Percentiles rank a stretch among this genome's conserved stretches.
Conservation (phyloP, 2,888 invertebrate species). For the Mongoloraphidia duomilia region DNA sequence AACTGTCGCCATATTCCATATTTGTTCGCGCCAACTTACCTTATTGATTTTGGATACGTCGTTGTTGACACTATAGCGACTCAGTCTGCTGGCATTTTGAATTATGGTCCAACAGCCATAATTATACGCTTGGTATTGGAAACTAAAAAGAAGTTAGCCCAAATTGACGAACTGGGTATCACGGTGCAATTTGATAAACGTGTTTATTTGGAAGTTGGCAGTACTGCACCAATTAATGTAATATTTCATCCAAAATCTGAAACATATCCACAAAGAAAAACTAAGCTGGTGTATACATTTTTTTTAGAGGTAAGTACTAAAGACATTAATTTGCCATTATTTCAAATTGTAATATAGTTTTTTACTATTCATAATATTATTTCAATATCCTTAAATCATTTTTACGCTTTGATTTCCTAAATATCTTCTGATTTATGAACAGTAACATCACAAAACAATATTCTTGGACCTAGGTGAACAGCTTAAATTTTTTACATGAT, state of each 20-base stretch:
- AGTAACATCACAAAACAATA: no score
- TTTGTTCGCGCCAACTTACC: conserved; percentile 35
- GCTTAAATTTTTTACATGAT: no score
- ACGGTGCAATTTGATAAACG: conserved; percentile 23
- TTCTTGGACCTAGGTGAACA: no score
- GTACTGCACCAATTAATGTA: conserved; percentile 34
- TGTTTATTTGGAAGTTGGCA: conserved; percentile 33
- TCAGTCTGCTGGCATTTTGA: conserved; percentile 33
- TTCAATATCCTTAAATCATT: no score
- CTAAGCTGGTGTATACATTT: conserved; percentile 30
- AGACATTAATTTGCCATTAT: not conserved
- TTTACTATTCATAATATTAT: no score
- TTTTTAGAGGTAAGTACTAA: conserved; percentile 33
- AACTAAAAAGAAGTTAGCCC: conserved; percentile 14
- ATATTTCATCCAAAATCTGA: conserved; percentile 35
- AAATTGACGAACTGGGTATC: conserved; percentile 21
- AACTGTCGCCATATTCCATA: conserved; percentile 31
- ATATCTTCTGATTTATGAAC: no score
- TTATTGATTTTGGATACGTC: conserved; percentile 41
- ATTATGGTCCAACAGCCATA: conserved; percentile 38
- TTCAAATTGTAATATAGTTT: not conserved
- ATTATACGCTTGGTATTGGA: conserved; percentile 28
- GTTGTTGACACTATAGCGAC: conserved; percentile 32
- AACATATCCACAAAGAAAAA: conserved; percentile 31
- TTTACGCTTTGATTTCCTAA: no score